Base-by-base conservation (phyloP, 2,888 invertebrate genomes). In the Copidosoma aretas region DNA sequence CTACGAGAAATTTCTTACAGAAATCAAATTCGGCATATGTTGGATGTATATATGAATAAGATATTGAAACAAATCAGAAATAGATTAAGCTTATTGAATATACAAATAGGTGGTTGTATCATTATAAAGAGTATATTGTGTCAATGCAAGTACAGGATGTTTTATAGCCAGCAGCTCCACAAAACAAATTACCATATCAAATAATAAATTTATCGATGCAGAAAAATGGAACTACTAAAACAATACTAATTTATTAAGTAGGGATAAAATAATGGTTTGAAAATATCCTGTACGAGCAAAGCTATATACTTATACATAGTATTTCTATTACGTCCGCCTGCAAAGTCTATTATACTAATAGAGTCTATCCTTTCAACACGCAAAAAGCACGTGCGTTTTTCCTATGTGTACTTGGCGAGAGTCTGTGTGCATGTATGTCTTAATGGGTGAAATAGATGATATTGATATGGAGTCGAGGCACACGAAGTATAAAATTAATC, bases 311-410 rank as follows among this genome's bases (percentile, higher is more conserved):
- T 60, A 66, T 58, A 71, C 41, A 77, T 78, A 79, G 79, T 81
- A 82, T 82, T 82, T 82, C 82, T 83, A 82, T 82, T 82, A 82
- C 81, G 82, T 81, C 80, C 78, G 79, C 82, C 81, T 83, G 83
- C 82, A 82, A 82, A 83, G 81, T 83, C 82, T 83, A 83, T 83
- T 81, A n/a, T n/a, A n/a, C n/a, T n/a, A n/a, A n/a, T n/a, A 81
- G 80, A 83, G 81, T 83, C 80, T 81, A 82, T 80, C 71, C 68
- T 56, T 63, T 59, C 39, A 52, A 66, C 63, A 66, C 60, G 63
- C 60, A 53, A 60, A 67, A 32, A 22, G 53, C 43, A 53, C 25
- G 15, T 24, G 54, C n/a, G 41, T 41, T 21, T 64, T 64, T 67
- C 70, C 64, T 64, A 58, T 59, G 65, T 65, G 64, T 65, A 64